phyloP scores from a whole-genome alignment of 2,113 vertebrate genomes.

The Brachypodius melanocephalos region DNA sequence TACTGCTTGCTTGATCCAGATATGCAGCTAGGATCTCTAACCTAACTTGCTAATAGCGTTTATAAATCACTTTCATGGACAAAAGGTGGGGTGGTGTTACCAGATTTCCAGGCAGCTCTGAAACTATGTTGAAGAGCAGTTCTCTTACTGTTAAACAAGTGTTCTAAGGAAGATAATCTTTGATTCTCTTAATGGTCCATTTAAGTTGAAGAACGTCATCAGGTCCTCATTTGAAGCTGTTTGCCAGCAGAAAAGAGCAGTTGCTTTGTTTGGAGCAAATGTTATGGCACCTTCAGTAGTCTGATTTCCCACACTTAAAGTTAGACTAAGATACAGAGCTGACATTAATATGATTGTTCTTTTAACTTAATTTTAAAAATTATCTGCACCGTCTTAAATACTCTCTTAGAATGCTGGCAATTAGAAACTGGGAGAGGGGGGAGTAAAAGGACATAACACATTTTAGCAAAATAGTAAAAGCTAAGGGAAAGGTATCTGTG shows the following conservation, averaged over 20 bases:
- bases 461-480: background rate
- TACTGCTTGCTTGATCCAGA: background rate
- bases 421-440: background rate
- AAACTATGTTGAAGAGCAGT: background rate
- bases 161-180: background rate
- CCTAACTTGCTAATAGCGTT: background rate
- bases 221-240: background rate
- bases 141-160: background rate
- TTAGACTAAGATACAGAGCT: background rate
- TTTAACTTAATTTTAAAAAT: background rate
- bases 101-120: constrained; percentile 7
- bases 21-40: background rate
- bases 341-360: background rate
- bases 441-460: background rate
- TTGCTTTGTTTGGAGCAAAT: background rate
- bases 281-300: background rate
- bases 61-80: background rate
- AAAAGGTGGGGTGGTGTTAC: background rate
- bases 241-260: background rate
- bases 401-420: background rate
- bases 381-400: background rate
- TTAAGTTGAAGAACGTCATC: background rate
- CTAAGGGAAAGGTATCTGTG: background rate
- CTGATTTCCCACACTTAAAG: background rate
- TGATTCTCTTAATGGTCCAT: background rate